Percentiles rank a stretch among this genome's conserved stretches.
Conservation (phyloP, 92 coral and sea anemone species). For the Muricea muricata region DNA sequence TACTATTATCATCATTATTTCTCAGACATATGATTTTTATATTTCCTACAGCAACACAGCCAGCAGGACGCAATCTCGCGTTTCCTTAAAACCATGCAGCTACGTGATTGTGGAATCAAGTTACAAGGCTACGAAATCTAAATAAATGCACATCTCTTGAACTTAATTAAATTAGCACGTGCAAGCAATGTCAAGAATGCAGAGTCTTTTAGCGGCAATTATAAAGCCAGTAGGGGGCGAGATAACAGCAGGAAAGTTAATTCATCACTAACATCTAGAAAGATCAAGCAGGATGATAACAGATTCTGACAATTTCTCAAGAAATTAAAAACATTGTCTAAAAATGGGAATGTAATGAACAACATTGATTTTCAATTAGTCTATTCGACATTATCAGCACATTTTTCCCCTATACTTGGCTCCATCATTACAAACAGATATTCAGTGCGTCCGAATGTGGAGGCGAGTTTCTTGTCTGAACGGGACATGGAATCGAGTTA, state of each 20-base stretch:
- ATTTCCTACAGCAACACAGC: too few relatives aligned
- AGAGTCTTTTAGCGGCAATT: slow-evolving; percentile 5
- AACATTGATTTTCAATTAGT: neutral
- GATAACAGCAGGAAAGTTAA: neutral
- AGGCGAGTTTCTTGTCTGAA: too few relatives aligned
- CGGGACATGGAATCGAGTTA: too few relatives aligned
- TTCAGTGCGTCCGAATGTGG: too few relatives aligned
- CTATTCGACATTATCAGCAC: neutral
- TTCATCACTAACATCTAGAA: slow-evolving; percentile 4
- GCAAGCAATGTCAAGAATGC: neutral
- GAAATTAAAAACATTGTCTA: slow-evolving; percentile 14
- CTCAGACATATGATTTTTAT: too few relatives aligned
- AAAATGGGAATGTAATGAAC: neutral
- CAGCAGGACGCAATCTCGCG: neutral
- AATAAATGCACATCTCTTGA: too few relatives aligned
- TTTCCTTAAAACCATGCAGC: neutral
- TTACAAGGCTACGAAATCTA: neutral
- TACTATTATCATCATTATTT: too few relatives aligned
- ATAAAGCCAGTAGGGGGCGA: neutral
- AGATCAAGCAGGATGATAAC: neutral
- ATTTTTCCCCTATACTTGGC: neutral
- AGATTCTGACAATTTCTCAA: slow-evolving; percentile 1
- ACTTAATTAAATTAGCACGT: neutral
- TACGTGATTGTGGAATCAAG: neutral
- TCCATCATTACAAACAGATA: neutral